A percentile compares a stretch with the other conserved stretches of the same genome.
phyloP scores from a whole-genome alignment of 37 sponge, comb jelly and placozoan genomes.

The Haliclona indistincta region DNA sequence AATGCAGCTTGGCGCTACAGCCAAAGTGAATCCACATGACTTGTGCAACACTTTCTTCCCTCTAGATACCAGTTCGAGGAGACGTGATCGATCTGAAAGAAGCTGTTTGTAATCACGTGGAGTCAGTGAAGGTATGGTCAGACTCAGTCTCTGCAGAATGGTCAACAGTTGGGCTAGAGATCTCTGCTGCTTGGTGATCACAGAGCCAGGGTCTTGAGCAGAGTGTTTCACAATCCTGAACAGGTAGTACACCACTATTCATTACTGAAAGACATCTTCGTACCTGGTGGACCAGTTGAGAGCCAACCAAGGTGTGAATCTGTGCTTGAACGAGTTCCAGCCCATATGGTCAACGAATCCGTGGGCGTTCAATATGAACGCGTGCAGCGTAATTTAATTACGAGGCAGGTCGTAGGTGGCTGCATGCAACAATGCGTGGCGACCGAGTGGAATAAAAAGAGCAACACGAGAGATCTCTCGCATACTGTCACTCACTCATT shows the following conservation, averaged over 20 bases:
- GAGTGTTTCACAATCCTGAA: constrained; percentile 12
- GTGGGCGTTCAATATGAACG: no score
- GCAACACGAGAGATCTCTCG: no score
- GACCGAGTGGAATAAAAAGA: no score
- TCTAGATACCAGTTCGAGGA: background rate
- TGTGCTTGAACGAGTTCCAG: constrained; percentile 68
- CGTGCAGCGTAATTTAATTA: no score
- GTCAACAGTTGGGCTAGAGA: constrained; percentile 20
- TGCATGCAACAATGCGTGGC: no score
- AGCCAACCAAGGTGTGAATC: constrained; percentile 74
- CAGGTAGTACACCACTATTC: no score
- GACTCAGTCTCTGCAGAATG: constrained; percentile 1
- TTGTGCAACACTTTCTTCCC: constrained; percentile 7
- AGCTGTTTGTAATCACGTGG: background rate
- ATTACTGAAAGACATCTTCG: no score
- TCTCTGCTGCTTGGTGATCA: background rate
- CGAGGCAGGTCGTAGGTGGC: no score
- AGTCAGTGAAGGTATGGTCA: constrained; percentile 1
- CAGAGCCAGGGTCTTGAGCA: background rate
- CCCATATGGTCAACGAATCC: no score
- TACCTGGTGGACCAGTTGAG: constrained; percentile 71
- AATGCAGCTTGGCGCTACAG: constrained; percentile 29
- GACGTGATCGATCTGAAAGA: background rate
- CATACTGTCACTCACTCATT: no score
- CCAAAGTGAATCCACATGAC: constrained; percentile 48